These are phyloP conservation scores for Hepsetus odoe DNA, from an alignment of 2,113 vertebrate genomes.

Conservation along the genomic window DNA sequence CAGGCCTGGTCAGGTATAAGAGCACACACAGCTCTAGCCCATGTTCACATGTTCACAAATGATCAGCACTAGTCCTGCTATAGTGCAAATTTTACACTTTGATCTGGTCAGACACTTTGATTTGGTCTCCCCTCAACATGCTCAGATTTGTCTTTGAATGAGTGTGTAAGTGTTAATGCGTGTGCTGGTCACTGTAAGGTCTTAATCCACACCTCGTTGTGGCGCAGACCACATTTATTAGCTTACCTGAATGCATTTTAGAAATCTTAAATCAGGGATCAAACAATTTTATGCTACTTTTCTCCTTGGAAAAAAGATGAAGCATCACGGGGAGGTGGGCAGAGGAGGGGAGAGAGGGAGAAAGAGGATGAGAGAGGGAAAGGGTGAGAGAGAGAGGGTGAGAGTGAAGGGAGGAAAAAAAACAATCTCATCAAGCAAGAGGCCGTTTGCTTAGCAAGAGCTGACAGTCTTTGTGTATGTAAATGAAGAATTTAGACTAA, in stretches of 20 bases:
- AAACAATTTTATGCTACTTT: slow-evolving; percentile 80
- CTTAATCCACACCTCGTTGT: background rate
- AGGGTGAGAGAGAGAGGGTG: slow-evolving; percentile 54
- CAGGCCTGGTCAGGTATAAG: background rate
- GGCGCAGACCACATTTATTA: slow-evolving; percentile 43
- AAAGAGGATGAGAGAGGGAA: background rate
- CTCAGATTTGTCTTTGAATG: too few relatives aligned
- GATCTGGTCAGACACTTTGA: too few relatives aligned
- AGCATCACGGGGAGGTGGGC: slow-evolving; percentile 33
- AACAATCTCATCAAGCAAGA: slow-evolving; percentile 81
- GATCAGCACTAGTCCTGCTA: background rate
- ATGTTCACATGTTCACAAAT: background rate
- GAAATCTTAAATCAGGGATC: slow-evolving; percentile 67
- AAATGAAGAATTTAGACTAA: slow-evolving; percentile 99
- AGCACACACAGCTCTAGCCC: background rate
- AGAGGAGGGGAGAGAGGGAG: background rate
- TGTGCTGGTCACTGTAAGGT: background rate
- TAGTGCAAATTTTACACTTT: background rate
- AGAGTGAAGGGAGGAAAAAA: slow-evolving; percentile 60
- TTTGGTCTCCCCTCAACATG: background rate
- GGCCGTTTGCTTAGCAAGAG: slow-evolving; percentile 88
- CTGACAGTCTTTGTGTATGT: slow-evolving; percentile 99
- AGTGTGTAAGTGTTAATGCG: too few relatives aligned
- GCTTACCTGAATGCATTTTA: slow-evolving; percentile 69
- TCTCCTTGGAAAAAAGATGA: slow-evolving; percentile 72